Evolutionary conservation across 1,140 invertebrate genomes (phyloP), one percentile per base, ranked within the genome.

Genomic region (Physella acuta): DNA sequence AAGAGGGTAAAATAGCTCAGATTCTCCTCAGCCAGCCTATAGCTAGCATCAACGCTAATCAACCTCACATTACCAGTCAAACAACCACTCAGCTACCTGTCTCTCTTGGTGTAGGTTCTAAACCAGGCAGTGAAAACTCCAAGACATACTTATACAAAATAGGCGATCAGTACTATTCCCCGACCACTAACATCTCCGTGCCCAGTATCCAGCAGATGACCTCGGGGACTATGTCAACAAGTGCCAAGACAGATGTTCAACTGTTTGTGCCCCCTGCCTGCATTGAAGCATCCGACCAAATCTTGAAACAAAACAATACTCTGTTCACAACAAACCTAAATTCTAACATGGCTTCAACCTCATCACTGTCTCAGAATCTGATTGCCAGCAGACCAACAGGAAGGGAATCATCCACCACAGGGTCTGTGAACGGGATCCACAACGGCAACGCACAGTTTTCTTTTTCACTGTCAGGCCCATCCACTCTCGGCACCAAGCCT

Each of bases 261-360:
- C 33, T 65, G 11, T 33, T 65, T 28, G 63, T 65, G 20, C 63
- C 63, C 4, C 63, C 63, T 8, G 63, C 63, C 33, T 52, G n/a
- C 51, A 65, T 65, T 3, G 63, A 65, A 53, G 63, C 63, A 34
- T 65, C 63, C n/a, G 63, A 65, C 16, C 36, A 53, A 24, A 65
- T 65, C 4, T 30, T 53, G 3, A 52, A 33, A 53, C 63, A 65
- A 4, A 31, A 11, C 28, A 53, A 8, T 33, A 65, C 5, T 3
- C 8, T 33, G n/a, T 36, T 3, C 16, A 1, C 58, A 34, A 31
- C 56, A 24, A 28, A 59, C n/a, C 8, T n/a, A 14, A n/a, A 1
- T 5, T n/a, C n/a, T 31, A 30, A 2, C 3, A 16, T 30, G 1
- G 24, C 34, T 4, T 39, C 60, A 26, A 33, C 60, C 3, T 44